Base-by-base conservation (phyloP, 1,140 invertebrate species). In the Agrilus planipennis region DNA sequence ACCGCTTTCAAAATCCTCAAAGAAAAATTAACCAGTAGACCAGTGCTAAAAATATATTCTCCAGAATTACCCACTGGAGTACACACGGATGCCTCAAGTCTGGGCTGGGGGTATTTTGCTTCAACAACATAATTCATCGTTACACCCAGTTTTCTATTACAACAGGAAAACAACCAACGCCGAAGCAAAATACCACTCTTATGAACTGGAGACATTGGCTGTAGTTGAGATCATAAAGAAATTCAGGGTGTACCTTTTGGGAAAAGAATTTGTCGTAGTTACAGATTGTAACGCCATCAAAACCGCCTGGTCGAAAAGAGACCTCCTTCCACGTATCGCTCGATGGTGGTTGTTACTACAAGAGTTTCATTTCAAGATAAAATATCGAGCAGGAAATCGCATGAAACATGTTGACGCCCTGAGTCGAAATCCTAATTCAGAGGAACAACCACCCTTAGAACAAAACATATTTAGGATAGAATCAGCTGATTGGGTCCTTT, bases 371-470 rank as follows among this genome's bases (percentile, higher is more conserved):
- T 27, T 27, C 23, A 27, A 7, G n/a, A n/a, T 27, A 27, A n/a
- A 27, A 27, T 27, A 27, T n/a, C 7, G 23, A 27, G n/a, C 7
- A 27, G 23, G 23, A 9, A 27, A 27, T 27, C 7, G 7, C 7
- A 27, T 27, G 23, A 27, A 27, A n/a, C 23, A 27, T 27, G 23
- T 27, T n/a, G 23, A 27, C n/a, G 23, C 23, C 7, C n/a, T 27
- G n/a, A 27, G 23, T n/a, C 7, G 23, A 27, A 27, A 27, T 27
- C 23, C 23, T 27, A n/a, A 27, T 27, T 9, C 23, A 9, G n/a
- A n/a, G 7, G 23, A 27, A 27, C 7, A 27, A 27, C n/a, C 23
- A 27, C n/a, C n/a, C n/a, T 27, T 9, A 7, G 54, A 54, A 45
- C n/a, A 27, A n/a, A 27, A 27, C 23, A 27, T 27, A 9, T 27